Base-by-base conservation (phyloP, 2,113 vertebrate genomes). In the Theristicus caerulescens region DNA sequence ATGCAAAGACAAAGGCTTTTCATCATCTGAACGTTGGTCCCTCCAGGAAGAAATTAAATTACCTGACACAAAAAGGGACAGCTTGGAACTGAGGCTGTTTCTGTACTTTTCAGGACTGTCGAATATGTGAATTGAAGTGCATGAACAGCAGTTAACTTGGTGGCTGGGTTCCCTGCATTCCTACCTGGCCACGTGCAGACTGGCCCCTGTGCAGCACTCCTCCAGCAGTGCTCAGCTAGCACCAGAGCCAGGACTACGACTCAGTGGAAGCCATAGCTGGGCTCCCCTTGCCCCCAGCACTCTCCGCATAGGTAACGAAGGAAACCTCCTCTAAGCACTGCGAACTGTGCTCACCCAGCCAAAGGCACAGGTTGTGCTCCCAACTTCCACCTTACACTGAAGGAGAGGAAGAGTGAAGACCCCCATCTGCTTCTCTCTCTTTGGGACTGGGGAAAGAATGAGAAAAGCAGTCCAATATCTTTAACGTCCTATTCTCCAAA, bases 1-100 rank as follows among this genome's bases (percentile, higher is more conserved):
- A 93, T 94, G 93, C 95, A 97, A 97, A 97, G 97, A 97, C 96
- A 97, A 97, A 97, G 95, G 94, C 97, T 97, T 97, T 97, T 96
- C 92, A 97, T 97, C 97, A 97, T 97, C 94, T 96, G 95, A 97
- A 97, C 93, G 0, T 74, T 84, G 90, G 94, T 97, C 95, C 96
- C 95, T 95, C 97, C 94, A 96, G 96, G 96, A 97, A 95, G 93
- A 97, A 97, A 97, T 95, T 96, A 96, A 97, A 97, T 97, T 96
- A 97, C 90, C 93, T 93, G 85, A 86, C 95, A 96, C 67, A 96
- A 86, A 96, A 96, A 97, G 90, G 80, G 94, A 93, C 92, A 93
- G 89, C 76, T 92, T 94, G 93, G 85, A 95, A 96, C 93, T 93
- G 86, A 93, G 78, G 78, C 78, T 42, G 46, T 79, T 91, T 94